Conservation (phyloP, 2,888 invertebrate genomes). For the Ornithoptera alexandrae region DNA sequence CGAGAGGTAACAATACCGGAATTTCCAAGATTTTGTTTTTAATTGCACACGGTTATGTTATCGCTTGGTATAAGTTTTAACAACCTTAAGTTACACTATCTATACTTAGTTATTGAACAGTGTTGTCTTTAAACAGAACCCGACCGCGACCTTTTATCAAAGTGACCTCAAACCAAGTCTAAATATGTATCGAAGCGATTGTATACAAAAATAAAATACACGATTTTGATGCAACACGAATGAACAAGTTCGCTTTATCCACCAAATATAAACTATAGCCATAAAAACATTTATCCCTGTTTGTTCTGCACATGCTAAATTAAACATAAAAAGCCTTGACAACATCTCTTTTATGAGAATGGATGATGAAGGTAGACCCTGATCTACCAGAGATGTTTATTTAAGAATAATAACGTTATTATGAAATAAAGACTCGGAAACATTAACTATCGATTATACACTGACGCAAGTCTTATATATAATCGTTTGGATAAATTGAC, state of each 20-base stretch:
- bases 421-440: background rate
- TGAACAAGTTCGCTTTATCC: background rate
- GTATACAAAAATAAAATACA: background rate
- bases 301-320: background rate
- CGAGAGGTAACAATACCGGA: background rate
- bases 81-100: conserved; percentile 3
- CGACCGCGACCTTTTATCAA: conserved; percentile 25
- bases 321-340: background rate
- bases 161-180: conserved; percentile 11
- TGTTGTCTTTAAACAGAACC: conserved; percentile 5
- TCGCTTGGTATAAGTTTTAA: background rate
- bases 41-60: conserved; percentile 1
- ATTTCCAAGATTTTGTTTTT: conserved; percentile 1
- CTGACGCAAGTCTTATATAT: background rate
- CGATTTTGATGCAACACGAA: background rate
- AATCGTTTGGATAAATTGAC: background rate
- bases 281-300: background rate
- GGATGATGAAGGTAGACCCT: background rate
- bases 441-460: background rate
- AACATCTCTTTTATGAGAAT: background rate
- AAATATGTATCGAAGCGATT: background rate
- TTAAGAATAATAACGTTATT: background rate
- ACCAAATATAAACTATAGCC: background rate
- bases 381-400: background rate
- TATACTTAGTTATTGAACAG: background rate